These are phyloP conservation scores for Hafferia zeledoni DNA, from an alignment of 2,797 vertebrate species.

Conservation along the genomic window DNA sequence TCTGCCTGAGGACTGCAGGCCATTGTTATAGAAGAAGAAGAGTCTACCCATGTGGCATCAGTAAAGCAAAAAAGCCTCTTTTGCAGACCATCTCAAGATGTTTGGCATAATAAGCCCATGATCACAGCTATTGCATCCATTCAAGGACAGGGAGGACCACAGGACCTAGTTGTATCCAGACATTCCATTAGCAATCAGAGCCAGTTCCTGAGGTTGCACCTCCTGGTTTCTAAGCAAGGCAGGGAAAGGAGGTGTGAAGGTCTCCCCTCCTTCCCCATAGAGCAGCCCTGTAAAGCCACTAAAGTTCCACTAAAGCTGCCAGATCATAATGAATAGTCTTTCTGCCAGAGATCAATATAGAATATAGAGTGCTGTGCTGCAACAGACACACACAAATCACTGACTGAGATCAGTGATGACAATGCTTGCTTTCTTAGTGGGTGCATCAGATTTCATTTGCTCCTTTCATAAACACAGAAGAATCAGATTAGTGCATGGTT, in stretches of 20 bases:
- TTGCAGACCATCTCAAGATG: neutral
- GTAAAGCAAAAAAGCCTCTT: neutral
- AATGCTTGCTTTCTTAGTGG: neutral
- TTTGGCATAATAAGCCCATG: neutral
- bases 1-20: neutral
- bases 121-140: neutral
- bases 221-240: neutral
- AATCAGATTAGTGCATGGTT: neutral
- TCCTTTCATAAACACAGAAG: conserved; percentile 5
- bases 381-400: neutral
- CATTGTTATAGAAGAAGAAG: neutral
- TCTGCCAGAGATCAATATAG: neutral
- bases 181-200: neutral
- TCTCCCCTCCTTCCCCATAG: neutral
- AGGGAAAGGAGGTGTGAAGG: neutral
- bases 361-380: neutral
- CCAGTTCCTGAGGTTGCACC: neutral
- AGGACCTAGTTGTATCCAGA: neutral
- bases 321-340: neutral
- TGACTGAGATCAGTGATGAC: neutral
- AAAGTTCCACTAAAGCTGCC: neutral
- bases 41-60: neutral
- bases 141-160: neutral
- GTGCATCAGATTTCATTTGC: neutral
- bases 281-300: neutral